phyloP scores from a whole-genome alignment of 1,140 invertebrate genomes.

The Musca vetustissima region DNA sequence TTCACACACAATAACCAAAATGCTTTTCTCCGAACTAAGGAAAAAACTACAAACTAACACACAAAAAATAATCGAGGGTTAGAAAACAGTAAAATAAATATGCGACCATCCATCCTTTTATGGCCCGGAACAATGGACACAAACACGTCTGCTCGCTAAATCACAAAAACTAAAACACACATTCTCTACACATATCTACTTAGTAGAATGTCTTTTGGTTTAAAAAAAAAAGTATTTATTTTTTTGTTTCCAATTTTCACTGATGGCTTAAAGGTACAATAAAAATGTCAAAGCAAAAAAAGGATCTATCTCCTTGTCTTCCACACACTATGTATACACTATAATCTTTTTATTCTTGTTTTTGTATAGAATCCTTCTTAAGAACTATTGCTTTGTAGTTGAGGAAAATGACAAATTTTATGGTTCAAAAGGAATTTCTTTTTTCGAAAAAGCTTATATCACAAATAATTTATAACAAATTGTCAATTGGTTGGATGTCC shows the following conservation, averaged over 20 bases:
- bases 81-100: too few relatives aligned
- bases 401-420: too few relatives aligned
- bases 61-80: too few relatives aligned
- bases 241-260: constrained; percentile 16
- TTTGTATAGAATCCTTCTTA: background rate
- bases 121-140: too few relatives aligned
- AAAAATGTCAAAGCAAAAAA: constrained; percentile 20
- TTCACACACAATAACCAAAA: too few relatives aligned
- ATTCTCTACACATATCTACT: background rate
- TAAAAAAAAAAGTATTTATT: constrained; percentile 16
- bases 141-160: background rate
- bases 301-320: constrained; percentile 1
- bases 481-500: too few relatives aligned
- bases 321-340: background rate
- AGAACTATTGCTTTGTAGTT: background rate
- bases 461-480: too few relatives aligned
- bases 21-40: too few relatives aligned
- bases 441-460: too few relatives aligned
- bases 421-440: too few relatives aligned
- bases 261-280: constrained; percentile 23
- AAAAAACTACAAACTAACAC: too few relatives aligned
- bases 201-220: background rate
- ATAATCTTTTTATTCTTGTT: background rate
- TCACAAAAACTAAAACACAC: background rate
- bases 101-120: too few relatives aligned